Conservation (phyloP, 2,113 vertebrate species). For the Callipepla squamata region DNA sequence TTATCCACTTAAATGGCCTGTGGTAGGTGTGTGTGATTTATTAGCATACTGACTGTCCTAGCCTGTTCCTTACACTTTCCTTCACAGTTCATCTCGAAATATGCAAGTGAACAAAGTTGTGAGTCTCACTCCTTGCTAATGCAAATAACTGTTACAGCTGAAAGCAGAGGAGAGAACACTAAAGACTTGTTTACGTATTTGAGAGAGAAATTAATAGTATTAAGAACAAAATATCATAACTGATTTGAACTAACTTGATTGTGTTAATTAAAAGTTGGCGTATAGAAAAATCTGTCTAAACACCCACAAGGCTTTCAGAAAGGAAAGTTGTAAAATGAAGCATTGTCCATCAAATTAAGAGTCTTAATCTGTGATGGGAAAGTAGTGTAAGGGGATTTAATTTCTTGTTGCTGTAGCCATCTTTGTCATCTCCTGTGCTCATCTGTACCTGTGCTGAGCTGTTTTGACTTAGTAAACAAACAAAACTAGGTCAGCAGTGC, state of each 20-base stretch:
- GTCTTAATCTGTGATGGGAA: neutral
- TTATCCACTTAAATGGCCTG: neutral
- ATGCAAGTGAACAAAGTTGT: neutral
- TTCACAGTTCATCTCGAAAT: neutral
- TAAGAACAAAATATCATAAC: neutral
- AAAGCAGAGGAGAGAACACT: neutral
- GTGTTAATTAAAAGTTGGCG: neutral
- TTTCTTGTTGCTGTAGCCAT: neutral
- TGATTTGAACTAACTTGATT: neutral
- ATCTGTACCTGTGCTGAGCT: neutral
- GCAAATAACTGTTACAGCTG: neutral
- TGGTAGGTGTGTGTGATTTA: neutral
- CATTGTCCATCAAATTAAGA: neutral
- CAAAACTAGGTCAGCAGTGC: neutral
- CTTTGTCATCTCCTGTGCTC: neutral
- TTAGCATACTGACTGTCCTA: neutral
- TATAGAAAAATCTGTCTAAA: neutral
- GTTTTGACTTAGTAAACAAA: neutral
- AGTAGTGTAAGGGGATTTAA: neutral
- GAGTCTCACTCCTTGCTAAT: neutral
- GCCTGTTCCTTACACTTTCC: neutral
- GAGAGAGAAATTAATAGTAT: neutral
- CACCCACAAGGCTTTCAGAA: neutral
- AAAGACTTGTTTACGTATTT: neutral
- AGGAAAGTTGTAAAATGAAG: neutral